Base-by-base conservation (phyloP, 1,140 invertebrate species). In the Zaprionus gabonicus region DNA sequence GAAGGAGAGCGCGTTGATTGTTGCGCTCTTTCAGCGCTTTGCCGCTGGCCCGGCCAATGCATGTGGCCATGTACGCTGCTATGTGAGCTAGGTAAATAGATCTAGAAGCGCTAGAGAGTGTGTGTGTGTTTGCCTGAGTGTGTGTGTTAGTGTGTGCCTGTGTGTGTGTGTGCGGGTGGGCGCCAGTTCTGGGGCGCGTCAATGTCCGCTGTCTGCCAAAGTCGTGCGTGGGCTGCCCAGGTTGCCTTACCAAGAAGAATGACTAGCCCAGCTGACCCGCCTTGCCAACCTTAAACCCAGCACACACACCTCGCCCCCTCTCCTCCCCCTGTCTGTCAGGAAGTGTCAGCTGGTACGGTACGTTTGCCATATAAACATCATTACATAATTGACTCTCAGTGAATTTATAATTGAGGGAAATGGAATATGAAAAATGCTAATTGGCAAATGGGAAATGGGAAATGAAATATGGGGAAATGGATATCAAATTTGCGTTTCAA, bases 391-490 rank as follows among this genome's bases (percentile, higher is more conserved):
- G 60, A 49, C 27, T 49, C 44, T 38, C 44, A 34, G 23, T 56
- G 15, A 60, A 73, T 73, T 59, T 41, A 53, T 67, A 73, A 73
- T 73, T 73, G 64, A 56, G 28, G 46, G 1, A 51, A 51, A 51
- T 25, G 46, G 20, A 25, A 51, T 25, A 23, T 51, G 46, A 46
- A 46, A 46, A 17, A 46, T 46, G 41, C n/a, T 17, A 46, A 46
- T 17, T 46, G 41, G 6, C 7, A 20, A 46, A 46, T 46, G 28
- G 46, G 1, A 49, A 49, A 49, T 49, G 46, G 17, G 20, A 46
- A 41, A 28, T 62, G 13, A 46, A 41, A 28, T 62, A 49, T 49
- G 46, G 20, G 20, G 20, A 46, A 41, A 28, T 62, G 13, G 25
- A 67, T 23, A 59, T 59, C 51, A 34, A 27, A 55, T 58, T 60